A percentile compares a stretch with the other conserved stretches of the same genome.
phyloP scores from a whole-genome alignment of 2,113 vertebrate genomes.

The Steatornis caripensis region DNA sequence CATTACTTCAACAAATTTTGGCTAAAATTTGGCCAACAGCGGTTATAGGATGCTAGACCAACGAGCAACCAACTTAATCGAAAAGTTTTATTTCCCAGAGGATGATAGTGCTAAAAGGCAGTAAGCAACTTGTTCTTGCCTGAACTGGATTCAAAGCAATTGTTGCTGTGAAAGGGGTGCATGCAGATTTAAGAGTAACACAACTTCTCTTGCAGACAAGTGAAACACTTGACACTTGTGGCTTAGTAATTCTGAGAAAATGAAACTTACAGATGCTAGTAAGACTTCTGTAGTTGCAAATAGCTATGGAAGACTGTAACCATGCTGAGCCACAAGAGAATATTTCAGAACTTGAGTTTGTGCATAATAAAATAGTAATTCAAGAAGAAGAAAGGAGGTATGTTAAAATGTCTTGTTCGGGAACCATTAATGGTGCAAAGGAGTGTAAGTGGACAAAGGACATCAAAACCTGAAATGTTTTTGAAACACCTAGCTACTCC shows the following conservation, averaged over 20 bases:
- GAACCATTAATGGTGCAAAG: neutral
- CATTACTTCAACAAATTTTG: neutral
- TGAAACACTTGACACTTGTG: neutral
- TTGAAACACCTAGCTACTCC: neutral
- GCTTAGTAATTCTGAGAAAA: neutral
- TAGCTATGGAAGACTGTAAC: neutral
- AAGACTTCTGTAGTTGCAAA: neutral
- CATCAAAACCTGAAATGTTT: neutral
- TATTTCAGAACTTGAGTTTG: neutral
- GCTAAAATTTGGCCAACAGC: neutral
- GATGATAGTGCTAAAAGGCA: neutral
- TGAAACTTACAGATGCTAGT: neutral
- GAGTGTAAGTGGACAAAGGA: neutral
- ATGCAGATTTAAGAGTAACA: neutral
- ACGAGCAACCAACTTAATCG: accelerated
- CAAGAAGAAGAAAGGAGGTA: neutral
- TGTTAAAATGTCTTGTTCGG: neutral
- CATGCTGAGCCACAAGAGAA: neutral
- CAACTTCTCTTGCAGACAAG: neutral
- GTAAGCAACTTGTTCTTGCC: neutral
- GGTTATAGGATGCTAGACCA: neutral
- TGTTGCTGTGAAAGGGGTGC: neutral
- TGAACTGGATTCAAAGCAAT: neutral
- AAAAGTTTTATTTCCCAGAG: neutral
- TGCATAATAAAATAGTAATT: neutral